These are phyloP conservation scores for Naso thynnoides DNA, from an alignment of 2,797 vertebrate genomes.

Conservation along the genomic window DNA sequence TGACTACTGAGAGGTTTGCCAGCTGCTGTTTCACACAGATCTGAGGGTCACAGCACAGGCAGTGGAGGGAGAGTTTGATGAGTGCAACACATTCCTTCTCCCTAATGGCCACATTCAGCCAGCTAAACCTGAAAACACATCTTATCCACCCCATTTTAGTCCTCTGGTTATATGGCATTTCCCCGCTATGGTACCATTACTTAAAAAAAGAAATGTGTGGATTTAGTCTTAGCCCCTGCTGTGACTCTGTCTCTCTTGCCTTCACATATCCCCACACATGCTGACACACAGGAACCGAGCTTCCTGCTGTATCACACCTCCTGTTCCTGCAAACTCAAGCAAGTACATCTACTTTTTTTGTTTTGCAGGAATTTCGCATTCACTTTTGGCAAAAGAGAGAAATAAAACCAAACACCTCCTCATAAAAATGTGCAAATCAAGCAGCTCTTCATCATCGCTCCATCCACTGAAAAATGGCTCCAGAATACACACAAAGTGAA, in stretches of 20 bases:
- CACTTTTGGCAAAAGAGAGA: background rate
- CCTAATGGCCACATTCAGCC: background rate
- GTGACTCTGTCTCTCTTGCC: background rate
- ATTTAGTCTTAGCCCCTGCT: background rate
- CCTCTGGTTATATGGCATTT: background rate
- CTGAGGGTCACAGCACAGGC: constrained; percentile 54
- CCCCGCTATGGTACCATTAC: background rate
- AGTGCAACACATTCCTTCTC: constrained; percentile 3
- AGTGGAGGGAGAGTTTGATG: constrained; percentile 24
- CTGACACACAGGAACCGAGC: background rate
- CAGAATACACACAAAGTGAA: constrained; percentile 16
- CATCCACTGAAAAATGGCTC: constrained; percentile 15
- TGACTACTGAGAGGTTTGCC: constrained; percentile 59
- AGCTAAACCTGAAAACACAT: background rate
- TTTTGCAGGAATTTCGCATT: constrained; percentile 2
- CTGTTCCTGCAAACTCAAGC: constrained; percentile 17
- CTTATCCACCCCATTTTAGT: background rate
- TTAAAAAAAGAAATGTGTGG: background rate
- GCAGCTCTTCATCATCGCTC: constrained; percentile 11
- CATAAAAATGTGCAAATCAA: constrained; percentile 26
- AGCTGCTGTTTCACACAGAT: constrained; percentile 57
- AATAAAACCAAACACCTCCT: constrained; percentile 1
- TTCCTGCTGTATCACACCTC: constrained; percentile 14
- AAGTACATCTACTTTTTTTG: background rate
- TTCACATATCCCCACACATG: constrained; percentile 3